Evolutionary conservation across 2,888 invertebrate genomes (phyloP), one percentile per base, ranked within the genome.

Genomic region (Drosophila neonasuta): DNA sequence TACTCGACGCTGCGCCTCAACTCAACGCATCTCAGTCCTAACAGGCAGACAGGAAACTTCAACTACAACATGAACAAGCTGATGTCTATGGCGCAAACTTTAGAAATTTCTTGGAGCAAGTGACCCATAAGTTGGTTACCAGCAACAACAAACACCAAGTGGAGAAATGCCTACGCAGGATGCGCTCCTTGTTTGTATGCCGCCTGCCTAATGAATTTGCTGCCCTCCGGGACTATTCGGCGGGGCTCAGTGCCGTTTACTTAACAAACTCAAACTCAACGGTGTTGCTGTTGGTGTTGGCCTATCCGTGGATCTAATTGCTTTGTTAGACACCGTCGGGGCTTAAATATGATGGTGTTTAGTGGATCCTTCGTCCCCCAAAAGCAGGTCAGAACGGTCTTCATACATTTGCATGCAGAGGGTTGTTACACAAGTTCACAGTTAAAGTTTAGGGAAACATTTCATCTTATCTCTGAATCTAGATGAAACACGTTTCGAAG

Each of bases 301-400:
- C 73, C 60, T 74, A 71, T 81, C 69, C 71, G 64, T 76, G 71
- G 64, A 79, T 82, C 85, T 81, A 79, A 81, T 81, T 81, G 86
- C 81, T 87, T 81, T 80, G 87, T 80, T 86, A 86, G 87, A 51
- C 68, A 84, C 66, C 84, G 65, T 62, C 50, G 67, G 59, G 65
- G 48, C 63, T 39, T 57, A 80, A 80, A 77, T 86, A 80, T 86
- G 84, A 80, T 65, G 86, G 81, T 56, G 51, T 55, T 55, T 51
- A 54, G 44, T 34, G 20, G 24, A 34, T 49, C 11, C 4, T 24
- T 24, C 24, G 24, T 24, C 24, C n/a, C 46, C 48, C 13, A 36
- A 30, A 29, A 36, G 29, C 41, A 10, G 11, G 10, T 39, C 15
- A 32, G 24, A 13, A 36, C 20, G 10, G 15, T 10, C 13, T 11